phyloP scores from a whole-genome alignment of 2,888 invertebrate genomes.

The Pedicia rivosa region DNA sequence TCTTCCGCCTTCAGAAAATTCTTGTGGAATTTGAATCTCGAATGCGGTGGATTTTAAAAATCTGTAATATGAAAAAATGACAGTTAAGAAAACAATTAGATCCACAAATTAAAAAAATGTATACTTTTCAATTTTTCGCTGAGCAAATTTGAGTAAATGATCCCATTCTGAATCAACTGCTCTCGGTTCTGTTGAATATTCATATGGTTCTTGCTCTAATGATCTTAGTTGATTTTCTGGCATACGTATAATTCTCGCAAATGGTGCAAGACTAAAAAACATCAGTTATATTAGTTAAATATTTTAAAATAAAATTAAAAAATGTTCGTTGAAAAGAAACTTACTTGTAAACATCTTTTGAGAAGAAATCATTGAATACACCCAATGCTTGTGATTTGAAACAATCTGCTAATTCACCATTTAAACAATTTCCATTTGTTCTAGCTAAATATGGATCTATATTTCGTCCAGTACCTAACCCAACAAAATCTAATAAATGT shows the following conservation, averaged over 20 bases:
- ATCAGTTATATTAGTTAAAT: background rate
- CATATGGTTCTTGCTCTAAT: constrained; percentile 51
- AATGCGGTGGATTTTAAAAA: constrained; percentile 64
- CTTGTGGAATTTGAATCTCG: constrained; percentile 56
- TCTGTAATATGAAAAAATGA: constrained; percentile 24
- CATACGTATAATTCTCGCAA: constrained; percentile 53
- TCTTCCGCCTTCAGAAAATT: constrained; percentile 55
- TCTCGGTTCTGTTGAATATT: constrained; percentile 52
- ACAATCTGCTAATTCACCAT: constrained; percentile 70
- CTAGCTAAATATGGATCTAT: constrained; percentile 63
- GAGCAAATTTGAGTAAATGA: constrained; percentile 55
- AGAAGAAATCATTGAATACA: constrained; percentile 65
- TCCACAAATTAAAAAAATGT: constrained; percentile 4
- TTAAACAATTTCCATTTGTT: constrained; percentile 56
- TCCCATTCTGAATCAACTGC: constrained; percentile 70
- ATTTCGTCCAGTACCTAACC: constrained; percentile 53
- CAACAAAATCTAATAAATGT: constrained; percentile 62
- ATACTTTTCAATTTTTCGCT: constrained; percentile 56
- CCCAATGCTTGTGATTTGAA: constrained; percentile 66
- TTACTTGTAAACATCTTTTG: constrained; percentile 39
- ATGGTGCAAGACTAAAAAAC: constrained; percentile 39
- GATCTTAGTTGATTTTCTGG: constrained; percentile 51
- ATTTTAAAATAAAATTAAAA: background rate
- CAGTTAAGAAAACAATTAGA: background rate
- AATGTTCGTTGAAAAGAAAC: constrained; percentile 8